Conservation (phyloP, 2,888 invertebrate species). For the Teleiodes luculella region DNA sequence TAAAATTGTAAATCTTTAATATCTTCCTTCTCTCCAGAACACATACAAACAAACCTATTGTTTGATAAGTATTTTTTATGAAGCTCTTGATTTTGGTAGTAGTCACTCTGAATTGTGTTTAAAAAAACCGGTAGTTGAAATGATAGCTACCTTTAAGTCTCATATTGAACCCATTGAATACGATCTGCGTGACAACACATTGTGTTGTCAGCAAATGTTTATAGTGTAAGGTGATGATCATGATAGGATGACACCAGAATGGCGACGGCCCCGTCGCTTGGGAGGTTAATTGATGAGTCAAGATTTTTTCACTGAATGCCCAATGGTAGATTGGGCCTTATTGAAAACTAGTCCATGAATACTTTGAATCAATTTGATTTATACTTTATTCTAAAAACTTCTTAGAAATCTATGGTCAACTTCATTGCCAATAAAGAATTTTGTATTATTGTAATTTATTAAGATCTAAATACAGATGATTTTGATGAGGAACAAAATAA, state of each 20-base stretch:
- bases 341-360: not conserved
- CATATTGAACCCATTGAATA: not conserved
- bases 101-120: not conserved
- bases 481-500: too few species aligned
- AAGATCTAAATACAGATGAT: too few species aligned
- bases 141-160: not conserved
- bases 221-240: conserved; percentile 26
- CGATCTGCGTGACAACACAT: conserved; percentile 24
- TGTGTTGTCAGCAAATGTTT: conserved; percentile 28
- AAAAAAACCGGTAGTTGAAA: not conserved
- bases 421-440: too few species aligned
- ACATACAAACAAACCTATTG: too few species aligned
- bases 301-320: conserved; percentile 25
- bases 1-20: too few species aligned
- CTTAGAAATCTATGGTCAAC: too few species aligned
- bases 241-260: conserved; percentile 41
- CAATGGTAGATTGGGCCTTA: conserved; percentile 15
- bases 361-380: too few species aligned
- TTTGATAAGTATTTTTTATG: too few species aligned
- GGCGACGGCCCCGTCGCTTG: conserved; percentile 33
- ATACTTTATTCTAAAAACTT: too few species aligned
- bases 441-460: too few species aligned
- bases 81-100: too few species aligned
- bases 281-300: conserved; percentile 27
- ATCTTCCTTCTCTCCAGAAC: too few species aligned